phyloP scores from a whole-genome alignment of 2,113 vertebrate genomes.

The Cebus imitator region DNA sequence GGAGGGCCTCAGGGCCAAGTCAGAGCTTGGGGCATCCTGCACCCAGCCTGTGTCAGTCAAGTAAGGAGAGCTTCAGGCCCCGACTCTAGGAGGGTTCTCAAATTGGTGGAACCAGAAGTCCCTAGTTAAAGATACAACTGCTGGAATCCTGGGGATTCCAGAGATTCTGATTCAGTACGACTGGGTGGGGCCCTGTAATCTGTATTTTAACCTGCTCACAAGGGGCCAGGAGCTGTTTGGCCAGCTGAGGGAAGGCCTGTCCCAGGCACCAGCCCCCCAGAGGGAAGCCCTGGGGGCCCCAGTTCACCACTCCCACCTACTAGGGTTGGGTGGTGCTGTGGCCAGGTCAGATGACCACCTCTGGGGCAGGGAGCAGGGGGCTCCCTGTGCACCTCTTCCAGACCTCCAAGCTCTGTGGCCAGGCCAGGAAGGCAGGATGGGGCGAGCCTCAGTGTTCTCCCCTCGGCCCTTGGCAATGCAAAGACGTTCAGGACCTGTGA shows the following conservation, averaged over 20 bases:
- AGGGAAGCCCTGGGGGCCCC: not conserved
- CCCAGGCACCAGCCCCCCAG: not conserved
- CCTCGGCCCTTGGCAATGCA: not conserved
- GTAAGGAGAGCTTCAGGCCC: not conserved
- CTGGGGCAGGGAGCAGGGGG: fast-evolving
- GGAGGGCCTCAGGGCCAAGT: not conserved
- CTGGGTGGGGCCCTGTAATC: not conserved
- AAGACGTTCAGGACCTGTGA: constrained; percentile 4
- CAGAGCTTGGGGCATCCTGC: not conserved
- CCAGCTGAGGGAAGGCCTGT: not conserved
- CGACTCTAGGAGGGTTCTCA: not conserved
- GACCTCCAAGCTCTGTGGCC: not conserved
- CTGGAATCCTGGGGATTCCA: not conserved
- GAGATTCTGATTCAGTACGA: not conserved
- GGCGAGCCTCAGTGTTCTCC: not conserved
- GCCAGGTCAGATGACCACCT: not conserved
- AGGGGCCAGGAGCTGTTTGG: not conserved
- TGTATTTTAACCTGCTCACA: not conserved
- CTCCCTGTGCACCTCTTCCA: not conserved
- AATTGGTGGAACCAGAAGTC: not conserved
- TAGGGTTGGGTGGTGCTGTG: not conserved
- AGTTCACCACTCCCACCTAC: not conserved
- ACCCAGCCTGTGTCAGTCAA: not conserved
- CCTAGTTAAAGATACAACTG: not conserved
- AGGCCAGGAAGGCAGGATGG: not conserved